Conservation (phyloP, 2,797 vertebrate species). For the Tokudaia tokunoshimensis region DNA sequence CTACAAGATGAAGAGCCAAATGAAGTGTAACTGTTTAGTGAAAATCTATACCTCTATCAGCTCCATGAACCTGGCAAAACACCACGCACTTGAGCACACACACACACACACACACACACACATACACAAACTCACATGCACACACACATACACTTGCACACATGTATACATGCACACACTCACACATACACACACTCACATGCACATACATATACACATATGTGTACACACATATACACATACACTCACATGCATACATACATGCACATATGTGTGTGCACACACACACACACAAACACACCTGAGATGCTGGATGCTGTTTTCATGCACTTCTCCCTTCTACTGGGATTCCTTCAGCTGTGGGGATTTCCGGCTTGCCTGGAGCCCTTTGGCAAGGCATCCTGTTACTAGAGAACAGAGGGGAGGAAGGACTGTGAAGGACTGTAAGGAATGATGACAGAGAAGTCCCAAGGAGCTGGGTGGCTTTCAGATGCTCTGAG, state of each 20-base stretch:
- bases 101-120: too few relatives aligned
- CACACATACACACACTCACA: not conserved
- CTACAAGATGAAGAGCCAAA: not conserved
- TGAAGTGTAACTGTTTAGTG: not conserved
- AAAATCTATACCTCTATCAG: not conserved
- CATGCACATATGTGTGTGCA: too few relatives aligned
- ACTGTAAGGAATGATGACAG: not conserved
- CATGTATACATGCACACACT: too few relatives aligned
- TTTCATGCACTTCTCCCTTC: not conserved
- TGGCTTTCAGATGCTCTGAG: not conserved
- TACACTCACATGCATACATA: not conserved
- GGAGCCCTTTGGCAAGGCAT: too few relatives aligned
- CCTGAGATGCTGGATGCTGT: not conserved
- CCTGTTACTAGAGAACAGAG: not conserved
- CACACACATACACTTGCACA: too few relatives aligned
- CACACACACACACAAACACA: accelerated
- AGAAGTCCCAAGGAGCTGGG: not conserved
- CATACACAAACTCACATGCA: not conserved
- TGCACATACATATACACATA: too few relatives aligned
- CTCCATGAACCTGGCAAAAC: not conserved
- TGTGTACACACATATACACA: too few relatives aligned
- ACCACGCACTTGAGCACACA: accelerated
- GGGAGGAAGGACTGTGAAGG: not conserved
- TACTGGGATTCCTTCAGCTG: not conserved
- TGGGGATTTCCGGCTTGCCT: not conserved